phyloP scores from a whole-genome alignment of 2,888 invertebrate genomes.

The Drosophila buzzatii region DNA sequence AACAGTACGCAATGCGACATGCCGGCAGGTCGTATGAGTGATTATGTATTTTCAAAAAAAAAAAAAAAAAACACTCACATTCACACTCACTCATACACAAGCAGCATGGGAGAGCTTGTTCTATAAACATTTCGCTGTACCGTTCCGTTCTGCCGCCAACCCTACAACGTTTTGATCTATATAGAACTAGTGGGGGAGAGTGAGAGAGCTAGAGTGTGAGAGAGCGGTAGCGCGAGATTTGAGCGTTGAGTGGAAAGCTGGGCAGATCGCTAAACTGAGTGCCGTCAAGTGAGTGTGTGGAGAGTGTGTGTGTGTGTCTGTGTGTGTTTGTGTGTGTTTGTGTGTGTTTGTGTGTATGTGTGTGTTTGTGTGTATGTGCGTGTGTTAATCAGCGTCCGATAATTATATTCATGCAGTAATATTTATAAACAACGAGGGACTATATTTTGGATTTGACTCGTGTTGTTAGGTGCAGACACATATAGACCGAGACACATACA shows the following conservation, averaged over 20 bases:
- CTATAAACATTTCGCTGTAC: constrained; percentile 29
- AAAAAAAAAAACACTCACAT: constrained; percentile 25
- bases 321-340: neutral
- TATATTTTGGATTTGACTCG: constrained; percentile 22
- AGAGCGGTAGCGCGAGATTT: neutral
- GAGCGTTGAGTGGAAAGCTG: constrained; percentile 13
- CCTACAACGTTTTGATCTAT: constrained; percentile 37
- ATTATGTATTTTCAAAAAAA: constrained; percentile 50
- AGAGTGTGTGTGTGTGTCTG: neutral
- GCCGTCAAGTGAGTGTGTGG: neutral
- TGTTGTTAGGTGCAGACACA: constrained; percentile 29
- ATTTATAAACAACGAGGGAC: constrained; percentile 53
- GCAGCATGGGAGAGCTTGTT: constrained; percentile 25
- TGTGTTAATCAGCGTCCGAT: constrained; percentile 48
- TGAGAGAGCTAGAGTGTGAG: neutral
- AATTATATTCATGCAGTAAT: constrained; percentile 40
- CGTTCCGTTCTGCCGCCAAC: neutral
- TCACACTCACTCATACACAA: constrained; percentile 18
- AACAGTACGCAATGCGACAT: constrained; percentile 67
- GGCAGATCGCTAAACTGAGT: constrained; percentile 13
- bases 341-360: constrained; percentile 1
- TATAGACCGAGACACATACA: neutral
- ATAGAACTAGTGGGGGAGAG: constrained; percentile 23
- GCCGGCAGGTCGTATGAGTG: constrained; percentile 75
- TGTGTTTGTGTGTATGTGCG: constrained; percentile 3